These are phyloP conservation scores for Vulpes ferrilata DNA, from an alignment of 2,113 vertebrate species.

Conservation along the genomic window DNA sequence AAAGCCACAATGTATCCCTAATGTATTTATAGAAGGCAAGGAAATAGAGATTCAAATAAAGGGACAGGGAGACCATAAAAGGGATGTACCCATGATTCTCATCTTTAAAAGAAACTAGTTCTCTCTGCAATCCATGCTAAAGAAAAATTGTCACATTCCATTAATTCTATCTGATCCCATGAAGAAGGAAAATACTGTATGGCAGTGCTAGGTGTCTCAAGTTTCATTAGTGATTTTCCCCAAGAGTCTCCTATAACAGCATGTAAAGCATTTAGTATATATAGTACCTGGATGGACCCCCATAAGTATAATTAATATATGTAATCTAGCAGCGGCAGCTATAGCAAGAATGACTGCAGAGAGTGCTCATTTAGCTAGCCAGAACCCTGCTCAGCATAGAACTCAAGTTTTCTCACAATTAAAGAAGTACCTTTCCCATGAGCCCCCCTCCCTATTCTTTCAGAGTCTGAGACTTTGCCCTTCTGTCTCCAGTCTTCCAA, in stretches of 20 bases:
- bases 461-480: neutral
- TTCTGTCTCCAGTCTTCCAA: constrained; percentile 47
- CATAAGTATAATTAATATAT: neutral
- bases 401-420: neutral
- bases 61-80: neutral
- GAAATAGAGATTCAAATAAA: constrained; percentile 26
- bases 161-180: constrained; percentile 44
- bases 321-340: neutral
- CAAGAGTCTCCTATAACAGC: constrained; percentile 59
- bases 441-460: neutral
- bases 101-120: constrained; percentile 11
- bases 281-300: neutral
- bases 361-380: neutral
- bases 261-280: neutral
- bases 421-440: neutral
- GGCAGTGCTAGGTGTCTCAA: neutral
- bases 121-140: neutral
- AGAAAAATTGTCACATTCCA: neutral
- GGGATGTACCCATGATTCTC: neutral
- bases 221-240: constrained; percentile 44
- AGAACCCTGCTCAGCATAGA: neutral
- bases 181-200: neutral
- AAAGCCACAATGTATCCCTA: neutral
- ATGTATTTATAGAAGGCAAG: neutral
- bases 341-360: neutral